These are phyloP conservation scores for Conus betulinus DNA, from an alignment of 1,140 invertebrate genomes.

Conservation along the genomic window DNA sequence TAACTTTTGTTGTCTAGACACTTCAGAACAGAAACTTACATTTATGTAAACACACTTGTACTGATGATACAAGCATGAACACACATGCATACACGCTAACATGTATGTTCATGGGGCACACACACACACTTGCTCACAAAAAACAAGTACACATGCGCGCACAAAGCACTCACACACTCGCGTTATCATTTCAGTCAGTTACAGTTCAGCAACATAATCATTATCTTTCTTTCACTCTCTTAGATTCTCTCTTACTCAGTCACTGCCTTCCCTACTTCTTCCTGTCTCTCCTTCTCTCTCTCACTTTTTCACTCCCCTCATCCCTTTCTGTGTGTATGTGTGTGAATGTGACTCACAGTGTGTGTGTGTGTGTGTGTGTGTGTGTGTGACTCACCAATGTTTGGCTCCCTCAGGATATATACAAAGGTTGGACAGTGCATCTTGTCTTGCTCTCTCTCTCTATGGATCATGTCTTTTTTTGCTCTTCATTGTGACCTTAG, in stretches of 20 bases:
- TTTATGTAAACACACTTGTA: neutral
- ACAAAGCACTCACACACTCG: too few relatives aligned
- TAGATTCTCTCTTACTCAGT: too few relatives aligned
- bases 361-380: slow-evolving; percentile 2
- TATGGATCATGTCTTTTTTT: neutral
- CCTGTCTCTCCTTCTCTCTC: too few relatives aligned
- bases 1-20: too few relatives aligned
- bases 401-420: neutral
- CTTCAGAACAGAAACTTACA: neutral
- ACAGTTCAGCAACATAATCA: too few relatives aligned
- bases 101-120: too few relatives aligned
- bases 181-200: too few relatives aligned
- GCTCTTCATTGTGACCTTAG: neutral
- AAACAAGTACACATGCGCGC: too few relatives aligned
- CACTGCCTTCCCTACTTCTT: neutral
- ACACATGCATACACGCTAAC: neutral
- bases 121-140: too few relatives aligned
- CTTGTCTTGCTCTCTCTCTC: neutral
- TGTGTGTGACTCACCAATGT: neutral
- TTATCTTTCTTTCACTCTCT: too few relatives aligned
- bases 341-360: neutral
- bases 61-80: neutral
- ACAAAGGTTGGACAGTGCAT: neutral
- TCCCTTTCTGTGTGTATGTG: too few relatives aligned
- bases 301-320: too few relatives aligned